Evolutionary conservation across 2,888 invertebrate species (phyloP).

Genomic region (Philopedon plagiatum): DNA sequence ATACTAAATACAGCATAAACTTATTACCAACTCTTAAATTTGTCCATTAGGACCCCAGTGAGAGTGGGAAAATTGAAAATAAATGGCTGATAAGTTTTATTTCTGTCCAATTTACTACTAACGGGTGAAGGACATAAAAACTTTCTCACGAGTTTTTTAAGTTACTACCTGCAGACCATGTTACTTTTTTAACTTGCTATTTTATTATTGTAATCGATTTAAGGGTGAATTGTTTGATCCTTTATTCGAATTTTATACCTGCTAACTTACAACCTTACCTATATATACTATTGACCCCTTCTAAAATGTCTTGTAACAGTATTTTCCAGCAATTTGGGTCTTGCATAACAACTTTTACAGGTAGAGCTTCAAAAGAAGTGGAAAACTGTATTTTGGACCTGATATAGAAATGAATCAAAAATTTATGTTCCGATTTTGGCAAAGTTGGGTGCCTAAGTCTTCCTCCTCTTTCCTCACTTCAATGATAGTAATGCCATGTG

Average conservation of each 20-base stretch:
- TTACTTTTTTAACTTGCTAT: constrained; percentile 25
- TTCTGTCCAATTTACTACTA: no score
- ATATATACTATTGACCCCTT: constrained; percentile 39
- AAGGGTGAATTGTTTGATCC: constrained; percentile 38
- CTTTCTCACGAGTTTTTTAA: constrained; percentile 41
- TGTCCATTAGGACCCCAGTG: no score
- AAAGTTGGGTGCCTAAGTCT: no score
- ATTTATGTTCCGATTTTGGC: no score
- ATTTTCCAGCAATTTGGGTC: constrained; percentile 65
- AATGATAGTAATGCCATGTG: no score
- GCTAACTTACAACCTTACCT: constrained; percentile 35
- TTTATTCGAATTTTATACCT: constrained; percentile 46
- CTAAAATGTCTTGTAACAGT: constrained; percentile 57
- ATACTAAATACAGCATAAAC: no score
- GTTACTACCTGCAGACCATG: constrained; percentile 20
- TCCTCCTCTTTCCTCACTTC: no score
- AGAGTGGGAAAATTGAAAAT: no score
- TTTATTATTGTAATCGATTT: constrained; percentile 41
- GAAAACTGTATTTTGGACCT: constrained; percentile 30
- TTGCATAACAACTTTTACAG: constrained; percentile 32
- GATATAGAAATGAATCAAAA: constrained; percentile 10
- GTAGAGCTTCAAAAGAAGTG: constrained; percentile 33
- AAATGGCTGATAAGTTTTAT: no score
- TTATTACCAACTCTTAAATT: no score
- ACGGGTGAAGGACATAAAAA: neutral